These are phyloP conservation scores for Metellina segmentata DNA, from an alignment of 2,888 invertebrate genomes.

Conservation along the genomic window DNA sequence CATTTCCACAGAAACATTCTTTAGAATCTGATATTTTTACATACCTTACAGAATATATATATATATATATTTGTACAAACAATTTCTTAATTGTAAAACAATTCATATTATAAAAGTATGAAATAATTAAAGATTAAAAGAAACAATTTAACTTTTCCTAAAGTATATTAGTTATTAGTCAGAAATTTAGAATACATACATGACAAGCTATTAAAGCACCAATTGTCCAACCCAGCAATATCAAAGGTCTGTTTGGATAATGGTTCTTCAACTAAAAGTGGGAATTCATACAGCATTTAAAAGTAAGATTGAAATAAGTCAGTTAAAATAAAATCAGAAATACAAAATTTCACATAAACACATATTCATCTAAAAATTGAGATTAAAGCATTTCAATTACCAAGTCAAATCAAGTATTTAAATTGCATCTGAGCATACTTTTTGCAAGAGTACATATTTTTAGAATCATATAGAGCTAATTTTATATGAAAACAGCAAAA, in stretches of 20 bases:
- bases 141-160: no score
- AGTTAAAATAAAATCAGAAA: not conserved
- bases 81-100: no score
- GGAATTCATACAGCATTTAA: not conserved
- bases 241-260: slow-evolving; percentile 86
- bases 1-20: no score
- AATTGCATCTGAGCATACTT: not conserved
- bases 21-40: no score
- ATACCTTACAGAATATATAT: no score
- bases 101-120: no score
- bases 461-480: no score
- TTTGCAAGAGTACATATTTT: no score
- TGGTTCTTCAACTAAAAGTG: slow-evolving; percentile 83
- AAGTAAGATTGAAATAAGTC: not conserved
- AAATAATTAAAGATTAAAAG: no score
- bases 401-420: not conserved
- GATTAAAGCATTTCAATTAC: not conserved
- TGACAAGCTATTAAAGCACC: slow-evolving; percentile 89
- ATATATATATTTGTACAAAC: no score
- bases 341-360: not conserved
- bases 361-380: not conserved
- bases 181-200: slow-evolving; percentile 80
- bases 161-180: no score
- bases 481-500: no score
- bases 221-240: slow-evolving; percentile 89